A percentile compares a stretch with the other conserved stretches of the same genome.
These are phyloP conservation scores for Orthonyx spaldingii DNA, from an alignment of 2,113 vertebrate genomes.

Conservation along the genomic window DNA sequence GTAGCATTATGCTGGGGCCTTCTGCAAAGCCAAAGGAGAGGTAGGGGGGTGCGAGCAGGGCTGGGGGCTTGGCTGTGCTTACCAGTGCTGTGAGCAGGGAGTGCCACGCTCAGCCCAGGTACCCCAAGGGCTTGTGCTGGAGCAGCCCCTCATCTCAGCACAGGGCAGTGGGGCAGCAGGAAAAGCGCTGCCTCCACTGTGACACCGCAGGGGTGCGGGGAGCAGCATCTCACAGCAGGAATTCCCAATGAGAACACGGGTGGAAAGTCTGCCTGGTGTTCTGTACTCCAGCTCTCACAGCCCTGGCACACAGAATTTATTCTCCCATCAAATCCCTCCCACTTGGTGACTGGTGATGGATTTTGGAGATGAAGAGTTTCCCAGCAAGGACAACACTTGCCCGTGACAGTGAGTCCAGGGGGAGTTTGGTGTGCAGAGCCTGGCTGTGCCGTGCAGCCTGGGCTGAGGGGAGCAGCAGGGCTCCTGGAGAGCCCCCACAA, in stretches of 20 bases:
- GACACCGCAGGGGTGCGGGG: fast-evolving
- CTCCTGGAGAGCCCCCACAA: not conserved
- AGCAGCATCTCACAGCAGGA: not conserved
- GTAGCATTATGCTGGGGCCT: fast-evolving
- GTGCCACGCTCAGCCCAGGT: fast-evolving
- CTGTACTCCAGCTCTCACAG: fast-evolving
- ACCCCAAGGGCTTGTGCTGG: fast-evolving
- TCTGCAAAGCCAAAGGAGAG: not conserved
- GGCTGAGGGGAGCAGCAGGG: not conserved
- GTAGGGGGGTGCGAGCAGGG: not conserved
- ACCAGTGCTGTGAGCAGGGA: fast-evolving
- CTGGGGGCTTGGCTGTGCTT: not conserved
- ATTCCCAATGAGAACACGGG: fast-evolving
- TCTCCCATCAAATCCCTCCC: not conserved
- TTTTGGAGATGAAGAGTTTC: not conserved
- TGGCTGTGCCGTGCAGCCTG: fast-evolving
- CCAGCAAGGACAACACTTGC: too few species aligned
- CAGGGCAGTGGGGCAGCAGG: not conserved
- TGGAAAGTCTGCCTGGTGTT: not conserved
- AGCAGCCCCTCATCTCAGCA: not conserved
- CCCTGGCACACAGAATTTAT: not conserved
- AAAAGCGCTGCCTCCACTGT: fast-evolving
- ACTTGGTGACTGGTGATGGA: fast-evolving
- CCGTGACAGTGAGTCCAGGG: fast-evolving
- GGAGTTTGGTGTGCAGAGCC: not conserved